Conservation (phyloP, 2,888 invertebrate genomes). For the Pinctada fucata region DNA sequence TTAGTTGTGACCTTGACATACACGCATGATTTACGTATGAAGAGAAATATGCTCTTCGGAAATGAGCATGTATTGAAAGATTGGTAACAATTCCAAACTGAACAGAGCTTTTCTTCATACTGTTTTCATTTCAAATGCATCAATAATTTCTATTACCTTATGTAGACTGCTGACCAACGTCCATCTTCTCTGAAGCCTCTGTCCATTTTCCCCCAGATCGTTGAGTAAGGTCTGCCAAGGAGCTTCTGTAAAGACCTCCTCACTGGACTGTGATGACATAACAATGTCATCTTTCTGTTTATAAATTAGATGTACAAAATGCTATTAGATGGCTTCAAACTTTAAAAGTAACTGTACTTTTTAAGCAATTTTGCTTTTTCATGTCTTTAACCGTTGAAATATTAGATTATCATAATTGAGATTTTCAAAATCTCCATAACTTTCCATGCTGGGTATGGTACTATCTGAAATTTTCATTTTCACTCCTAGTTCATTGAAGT, state of each 20-base stretch:
- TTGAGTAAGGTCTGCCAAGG: conserved; percentile 64
- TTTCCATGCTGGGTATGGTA: too few relatives aligned
- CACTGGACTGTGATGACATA: conserved; percentile 57
- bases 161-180: conserved; percentile 60
- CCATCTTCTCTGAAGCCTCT: conserved; percentile 58
- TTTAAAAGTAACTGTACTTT: background rate
- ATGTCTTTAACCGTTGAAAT: background rate
- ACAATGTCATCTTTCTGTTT: conserved; percentile 50
- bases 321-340: background rate
- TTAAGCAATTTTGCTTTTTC: background rate
- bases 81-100: background rate
- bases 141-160: conserved; percentile 50
- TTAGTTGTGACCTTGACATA: too few relatives aligned
- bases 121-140: too few relatives aligned
- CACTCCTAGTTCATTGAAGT: too few relatives aligned
- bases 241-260: conserved; percentile 62
- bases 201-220: conserved; percentile 66
- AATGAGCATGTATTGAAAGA: too few relatives aligned
- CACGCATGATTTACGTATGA: too few relatives aligned
- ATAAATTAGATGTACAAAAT: background rate
- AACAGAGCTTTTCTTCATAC: background rate
- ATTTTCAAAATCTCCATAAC: background rate
- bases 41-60: too few relatives aligned
- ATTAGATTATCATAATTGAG: background rate
- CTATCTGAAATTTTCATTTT: too few relatives aligned